Evolutionary conservation across 35 echinoderm and acorn worm genomes (phyloP), one percentile per base, ranked within the genome.

Genomic region (Ptychodera flava): DNA sequence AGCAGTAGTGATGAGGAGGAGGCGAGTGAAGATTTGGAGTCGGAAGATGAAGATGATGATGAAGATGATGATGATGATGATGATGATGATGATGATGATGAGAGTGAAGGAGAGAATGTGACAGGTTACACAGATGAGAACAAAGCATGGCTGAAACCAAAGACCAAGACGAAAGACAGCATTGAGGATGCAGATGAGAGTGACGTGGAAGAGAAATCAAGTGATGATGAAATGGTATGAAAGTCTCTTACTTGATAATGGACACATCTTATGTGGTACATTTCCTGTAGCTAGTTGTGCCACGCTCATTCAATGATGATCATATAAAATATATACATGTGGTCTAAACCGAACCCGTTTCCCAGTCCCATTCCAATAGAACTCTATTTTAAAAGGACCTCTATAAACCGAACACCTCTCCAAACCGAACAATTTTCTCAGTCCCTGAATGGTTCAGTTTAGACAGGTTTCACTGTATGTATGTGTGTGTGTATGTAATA

Each of bases 101-200:
- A 32, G 0, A 33, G 1, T 31, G 31, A 33, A 33, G 14, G 27
- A 33, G 31, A 33, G 31, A 2, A 32, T 22, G 32, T 31, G 0
- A 82, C 31, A 33, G 80, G 80, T 31, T 82, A 82, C 27, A 33
- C 80, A 33, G 80, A 82, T 82, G 80, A 82, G 16, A 82, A 82
- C 32, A 32, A 82, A 33, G 80, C 31, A 31, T 82, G 80, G 80
- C 80, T 82, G 80, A 82, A 82, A 82, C 32, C 34, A 1, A 34
- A 16, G 80, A 2, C 31, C 31, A 82, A 82, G 32, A 82, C 31
- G 32, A 32, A 33, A 1, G 16, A 33, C 0, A 29, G 16, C 31
- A 16, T 31, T 6, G 80, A 82, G 0, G 31, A 82, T 82, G 80
- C 0, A 33, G 80, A 82, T 82, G 31, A 82, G 2, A 33, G 34